Evolutionary conservation across 2,797 vertebrate genomes (phyloP).

Genomic region (Schizopygopsis pylzovi): DNA sequence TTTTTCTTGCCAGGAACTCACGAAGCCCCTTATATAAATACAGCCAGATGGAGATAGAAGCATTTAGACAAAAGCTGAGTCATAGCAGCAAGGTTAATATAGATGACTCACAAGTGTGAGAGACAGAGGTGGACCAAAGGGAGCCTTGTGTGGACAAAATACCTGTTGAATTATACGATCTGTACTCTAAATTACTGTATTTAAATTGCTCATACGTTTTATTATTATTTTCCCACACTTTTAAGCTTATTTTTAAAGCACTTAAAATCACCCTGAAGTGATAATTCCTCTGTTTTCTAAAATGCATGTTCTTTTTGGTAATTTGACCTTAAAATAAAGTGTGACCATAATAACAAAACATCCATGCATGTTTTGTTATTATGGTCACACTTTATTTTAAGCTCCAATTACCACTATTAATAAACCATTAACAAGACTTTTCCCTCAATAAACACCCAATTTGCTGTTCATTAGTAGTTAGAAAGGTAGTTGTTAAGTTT

Average conservation of each 20-base stretch:
- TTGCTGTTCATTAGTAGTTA: neutral
- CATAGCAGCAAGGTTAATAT: slow-evolving; percentile 30
- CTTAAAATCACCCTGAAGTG: neutral
- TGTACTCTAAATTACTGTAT: neutral
- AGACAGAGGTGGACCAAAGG: slow-evolving; percentile 35
- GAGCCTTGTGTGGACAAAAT: slow-evolving; percentile 28
- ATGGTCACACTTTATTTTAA: neutral
- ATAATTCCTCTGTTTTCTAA: neutral
- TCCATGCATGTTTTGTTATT: neutral
- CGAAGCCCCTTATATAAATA: slow-evolving; percentile 44
- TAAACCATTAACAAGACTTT: neutral
- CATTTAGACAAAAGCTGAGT: slow-evolving; percentile 38
- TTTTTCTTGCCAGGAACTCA: slow-evolving; percentile 32
- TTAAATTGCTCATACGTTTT: neutral
- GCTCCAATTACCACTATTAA: neutral
- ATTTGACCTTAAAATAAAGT: no score
- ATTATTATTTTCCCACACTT: neutral
- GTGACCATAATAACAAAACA: neutral
- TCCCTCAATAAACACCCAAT: neutral
- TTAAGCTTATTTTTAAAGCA: no score
- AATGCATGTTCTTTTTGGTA: neutral
- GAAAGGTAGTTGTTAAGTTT: neutral
- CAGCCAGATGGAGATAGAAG: slow-evolving; percentile 40
- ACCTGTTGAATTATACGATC: slow-evolving; percentile 33
- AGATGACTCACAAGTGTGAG: slow-evolving; percentile 18